These are phyloP conservation scores for Petromus typicus DNA, from an alignment of 2,113 vertebrate species.

Conservation along the genomic window DNA sequence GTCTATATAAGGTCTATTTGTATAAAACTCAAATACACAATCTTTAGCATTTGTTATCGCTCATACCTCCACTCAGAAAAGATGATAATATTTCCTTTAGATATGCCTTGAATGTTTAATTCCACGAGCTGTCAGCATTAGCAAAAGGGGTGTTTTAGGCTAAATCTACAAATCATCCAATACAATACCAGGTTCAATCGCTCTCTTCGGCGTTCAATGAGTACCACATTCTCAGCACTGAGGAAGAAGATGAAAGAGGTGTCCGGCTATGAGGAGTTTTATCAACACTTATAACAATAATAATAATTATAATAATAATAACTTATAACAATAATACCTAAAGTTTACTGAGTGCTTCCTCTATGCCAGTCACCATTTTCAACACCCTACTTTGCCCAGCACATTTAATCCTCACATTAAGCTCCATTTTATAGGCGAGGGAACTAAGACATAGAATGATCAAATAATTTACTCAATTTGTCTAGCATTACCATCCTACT, in stretches of 20 bases:
- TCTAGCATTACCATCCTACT: neutral
- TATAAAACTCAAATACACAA: constrained; percentile 55
- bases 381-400: constrained; percentile 30
- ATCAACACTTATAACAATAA: constrained; percentile 40
- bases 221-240: constrained; percentile 12
- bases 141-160: neutral
- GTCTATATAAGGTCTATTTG: neutral
- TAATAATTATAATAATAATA: too few species aligned
- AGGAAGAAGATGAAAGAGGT: neutral
- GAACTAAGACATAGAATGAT: neutral
- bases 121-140: neutral
- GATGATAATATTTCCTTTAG: constrained; percentile 48
- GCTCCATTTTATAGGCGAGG: constrained; percentile 35
- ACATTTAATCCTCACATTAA: neutral
- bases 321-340: constrained; percentile 46
- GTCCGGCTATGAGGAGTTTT: constrained; percentile 8
- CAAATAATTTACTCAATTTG: constrained; percentile 40
- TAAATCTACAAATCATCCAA: constrained; percentile 6
- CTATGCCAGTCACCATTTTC: neutral
- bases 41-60: constrained; percentile 19
- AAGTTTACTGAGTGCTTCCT: constrained; percentile 39
- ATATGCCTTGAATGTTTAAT: constrained; percentile 19
- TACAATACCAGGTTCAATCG: neutral
- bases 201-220: neutral
- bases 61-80: constrained; percentile 45